Conservation (phyloP, 92 coral and sea anemone species). For the Zoanthus sansibaricus region DNA sequence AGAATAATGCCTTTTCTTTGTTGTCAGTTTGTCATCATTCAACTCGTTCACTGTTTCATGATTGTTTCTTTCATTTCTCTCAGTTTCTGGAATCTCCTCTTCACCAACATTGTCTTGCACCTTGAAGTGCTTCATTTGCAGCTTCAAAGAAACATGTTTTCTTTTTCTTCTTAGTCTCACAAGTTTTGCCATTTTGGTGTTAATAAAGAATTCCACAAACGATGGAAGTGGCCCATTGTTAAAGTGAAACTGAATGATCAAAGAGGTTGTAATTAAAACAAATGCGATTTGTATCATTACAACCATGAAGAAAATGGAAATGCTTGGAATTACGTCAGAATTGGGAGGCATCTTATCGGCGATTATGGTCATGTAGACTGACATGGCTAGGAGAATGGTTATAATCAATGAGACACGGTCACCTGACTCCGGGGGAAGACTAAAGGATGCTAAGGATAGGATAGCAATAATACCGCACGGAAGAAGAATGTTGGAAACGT, state of each 20-base stretch:
- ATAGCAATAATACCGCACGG: conserved; percentile 52
- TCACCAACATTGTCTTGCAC: not conserved
- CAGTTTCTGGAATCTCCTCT: not conserved
- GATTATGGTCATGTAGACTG: conserved; percentile 54
- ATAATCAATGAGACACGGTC: conserved; percentile 49
- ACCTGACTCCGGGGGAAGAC: conserved; percentile 44
- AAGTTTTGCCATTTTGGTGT: not conserved
- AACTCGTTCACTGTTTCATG: not conserved
- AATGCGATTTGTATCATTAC: conserved; percentile 39
- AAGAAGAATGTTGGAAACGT: conserved; percentile 32
- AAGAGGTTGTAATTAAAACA: conserved; percentile 32
- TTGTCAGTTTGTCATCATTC: not conserved
- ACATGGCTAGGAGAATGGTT: conserved; percentile 43
- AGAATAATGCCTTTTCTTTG: not conserved
- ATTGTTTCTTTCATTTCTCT: not conserved
- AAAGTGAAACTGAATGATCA: not conserved
- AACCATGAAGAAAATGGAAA: conserved; percentile 27
- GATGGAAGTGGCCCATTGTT: conserved; percentile 13
- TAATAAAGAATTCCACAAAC: not conserved
- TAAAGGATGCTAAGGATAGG: conserved; percentile 33
- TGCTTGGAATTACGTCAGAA: conserved; percentile 43
- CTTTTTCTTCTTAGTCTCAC: not conserved
- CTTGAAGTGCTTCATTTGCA: not conserved
- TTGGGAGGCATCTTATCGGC: conserved; percentile 48
- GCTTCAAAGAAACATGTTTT: not conserved